Conservation (phyloP, 2,888 invertebrate species). For the Agonopterix subpropinquella region DNA sequence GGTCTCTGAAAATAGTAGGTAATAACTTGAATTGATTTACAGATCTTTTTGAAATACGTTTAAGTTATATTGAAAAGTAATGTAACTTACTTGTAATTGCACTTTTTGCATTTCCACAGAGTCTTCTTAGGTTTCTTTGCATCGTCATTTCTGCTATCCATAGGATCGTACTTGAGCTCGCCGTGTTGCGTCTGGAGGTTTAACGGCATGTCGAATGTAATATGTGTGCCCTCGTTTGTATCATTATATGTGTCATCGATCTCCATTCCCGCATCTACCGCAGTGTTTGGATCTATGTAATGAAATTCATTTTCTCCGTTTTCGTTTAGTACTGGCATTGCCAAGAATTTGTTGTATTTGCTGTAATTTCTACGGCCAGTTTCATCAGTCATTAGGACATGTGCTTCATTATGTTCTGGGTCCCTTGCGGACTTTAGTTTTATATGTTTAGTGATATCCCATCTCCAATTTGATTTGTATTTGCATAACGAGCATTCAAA, state of each 20-base stretch:
- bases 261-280: constrained; percentile 58
- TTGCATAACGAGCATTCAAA: constrained; percentile 97
- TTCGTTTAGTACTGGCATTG: constrained; percentile 78
- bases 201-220: constrained; percentile 74
- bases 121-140: constrained; percentile 79
- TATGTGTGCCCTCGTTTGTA: constrained; percentile 44
- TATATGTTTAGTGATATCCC: constrained; percentile 98
- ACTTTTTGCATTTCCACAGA: constrained; percentile 93
- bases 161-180: constrained; percentile 39
- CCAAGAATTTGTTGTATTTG: constrained; percentile 92
- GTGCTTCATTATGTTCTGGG: constrained; percentile 85
- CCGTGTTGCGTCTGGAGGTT: constrained; percentile 69
- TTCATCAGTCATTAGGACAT: constrained; percentile 93
- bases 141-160: constrained; percentile 43
- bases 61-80: background rate
- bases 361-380: constrained; percentile 93
- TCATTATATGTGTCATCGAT: constrained; percentile 70
- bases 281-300: constrained; percentile 53
- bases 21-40: background rate
- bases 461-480: constrained; percentile 96
- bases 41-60: background rate
- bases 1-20: constrained; percentile 45
- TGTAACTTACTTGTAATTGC: constrained; percentile 84
- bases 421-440: constrained; percentile 91
- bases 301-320: constrained; percentile 68